A percentile compares a stretch with the other conserved stretches of the same genome.
phyloP scores from a whole-genome alignment of 2,113 vertebrate species.

The Elephas maximus region DNA sequence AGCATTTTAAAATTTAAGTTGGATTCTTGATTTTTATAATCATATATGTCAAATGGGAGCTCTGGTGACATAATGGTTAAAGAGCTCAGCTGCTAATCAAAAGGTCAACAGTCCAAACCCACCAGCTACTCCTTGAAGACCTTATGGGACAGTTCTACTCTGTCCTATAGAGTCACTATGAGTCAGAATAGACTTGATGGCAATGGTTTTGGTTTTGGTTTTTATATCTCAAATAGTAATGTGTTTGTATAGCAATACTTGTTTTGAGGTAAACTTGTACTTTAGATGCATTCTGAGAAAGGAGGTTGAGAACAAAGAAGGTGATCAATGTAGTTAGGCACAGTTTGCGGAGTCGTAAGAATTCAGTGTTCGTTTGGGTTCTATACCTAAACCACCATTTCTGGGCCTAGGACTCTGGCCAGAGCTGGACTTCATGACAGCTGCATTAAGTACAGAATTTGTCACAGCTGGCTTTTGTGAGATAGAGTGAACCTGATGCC shows the following conservation, averaged over 20 bases:
- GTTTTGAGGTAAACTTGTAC: not conserved
- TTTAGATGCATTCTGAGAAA: not conserved
- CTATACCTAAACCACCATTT: not conserved
- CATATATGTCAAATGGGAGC: too few species aligned
- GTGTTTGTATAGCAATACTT: not conserved
- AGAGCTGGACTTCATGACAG: not conserved
- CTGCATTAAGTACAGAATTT: not conserved
- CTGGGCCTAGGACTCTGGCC: not conserved
- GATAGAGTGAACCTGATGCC: not conserved
- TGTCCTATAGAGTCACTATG: not conserved
- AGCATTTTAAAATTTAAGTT: not conserved
- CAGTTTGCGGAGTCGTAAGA: not conserved
- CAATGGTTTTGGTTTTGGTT: not conserved
- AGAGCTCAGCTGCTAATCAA: too few species aligned
- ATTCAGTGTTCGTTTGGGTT: not conserved
- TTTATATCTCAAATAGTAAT: not conserved
- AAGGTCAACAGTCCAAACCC: too few species aligned
- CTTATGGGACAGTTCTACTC: too few species aligned
- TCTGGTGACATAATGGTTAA: too few species aligned
- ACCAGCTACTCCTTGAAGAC: too few species aligned
- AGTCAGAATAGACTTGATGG: not conserved
- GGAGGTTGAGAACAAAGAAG: not conserved
- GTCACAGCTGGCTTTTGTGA: not conserved
- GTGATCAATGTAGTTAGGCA: not conserved
- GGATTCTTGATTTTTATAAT: not conserved